Conservation (phyloP, 2,888 invertebrate genomes). For the Noctua fimbriata region DNA sequence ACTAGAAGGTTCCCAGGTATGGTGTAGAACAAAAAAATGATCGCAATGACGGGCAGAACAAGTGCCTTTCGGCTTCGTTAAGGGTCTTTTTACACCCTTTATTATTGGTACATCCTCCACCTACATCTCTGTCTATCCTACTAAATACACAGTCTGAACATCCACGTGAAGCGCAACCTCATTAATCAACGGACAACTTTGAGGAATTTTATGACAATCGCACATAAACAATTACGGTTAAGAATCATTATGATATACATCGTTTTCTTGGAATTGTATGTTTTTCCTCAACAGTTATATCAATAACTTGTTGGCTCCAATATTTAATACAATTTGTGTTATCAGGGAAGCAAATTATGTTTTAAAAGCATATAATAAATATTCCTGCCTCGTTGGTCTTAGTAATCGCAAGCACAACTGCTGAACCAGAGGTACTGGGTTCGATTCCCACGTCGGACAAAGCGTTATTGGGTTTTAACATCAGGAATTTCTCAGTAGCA, state of each 20-base stretch:
- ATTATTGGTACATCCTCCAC: too few species aligned
- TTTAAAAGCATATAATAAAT: background rate
- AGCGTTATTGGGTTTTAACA: background rate
- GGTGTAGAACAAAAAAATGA: too few species aligned
- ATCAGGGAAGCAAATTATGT: background rate
- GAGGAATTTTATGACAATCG: slow-evolving; percentile 33
- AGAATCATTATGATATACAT: slow-evolving; percentile 35
- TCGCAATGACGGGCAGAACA: too few species aligned
- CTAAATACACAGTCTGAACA: background rate
- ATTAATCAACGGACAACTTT: slow-evolving; percentile 19
- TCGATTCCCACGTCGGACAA: background rate
- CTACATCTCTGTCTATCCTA: background rate
- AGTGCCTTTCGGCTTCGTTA: too few species aligned
- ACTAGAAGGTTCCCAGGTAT: too few species aligned
- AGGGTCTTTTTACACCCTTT: too few species aligned
- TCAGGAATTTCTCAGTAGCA: background rate
- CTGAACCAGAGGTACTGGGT: background rate
- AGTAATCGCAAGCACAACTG: background rate
- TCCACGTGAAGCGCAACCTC: background rate
- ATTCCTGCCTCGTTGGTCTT: background rate
- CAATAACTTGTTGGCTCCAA: background rate
- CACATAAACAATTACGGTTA: slow-evolving; percentile 18
- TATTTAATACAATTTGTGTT: background rate
- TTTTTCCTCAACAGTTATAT: slow-evolving; percentile 46
- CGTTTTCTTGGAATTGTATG: slow-evolving; percentile 43